A percentile compares a stretch with the other conserved stretches of the same genome.
phyloP scores from a whole-genome alignment of 2,113 vertebrate species.

The Gopherus flavomarginatus region DNA sequence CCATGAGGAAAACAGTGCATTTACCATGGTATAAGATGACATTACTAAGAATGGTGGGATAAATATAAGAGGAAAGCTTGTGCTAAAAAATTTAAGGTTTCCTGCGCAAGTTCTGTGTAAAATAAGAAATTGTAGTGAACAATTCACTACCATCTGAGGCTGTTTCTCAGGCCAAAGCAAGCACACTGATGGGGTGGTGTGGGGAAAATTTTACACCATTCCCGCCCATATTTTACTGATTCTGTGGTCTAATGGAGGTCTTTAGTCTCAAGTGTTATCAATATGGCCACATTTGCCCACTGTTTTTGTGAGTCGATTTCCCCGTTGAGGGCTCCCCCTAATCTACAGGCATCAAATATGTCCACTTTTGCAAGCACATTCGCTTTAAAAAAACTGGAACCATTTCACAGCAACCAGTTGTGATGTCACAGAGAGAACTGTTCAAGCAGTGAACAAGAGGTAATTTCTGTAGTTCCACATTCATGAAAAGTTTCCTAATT shows the following conservation, averaged over 20 bases:
- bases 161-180: not conserved
- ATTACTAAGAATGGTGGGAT: not conserved
- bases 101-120: fast-evolving
- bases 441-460: not conserved
- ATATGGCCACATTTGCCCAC: not conserved
- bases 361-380: fast-evolving
- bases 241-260: not conserved
- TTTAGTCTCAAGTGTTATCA: fast-evolving
- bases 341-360: not conserved
- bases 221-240: fast-evolving
- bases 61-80: not conserved
- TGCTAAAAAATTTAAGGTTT: not conserved
- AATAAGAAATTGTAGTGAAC: fast-evolving
- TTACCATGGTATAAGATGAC: too few species aligned
- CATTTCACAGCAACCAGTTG: not conserved
- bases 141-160: fast-evolving
- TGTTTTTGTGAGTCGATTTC: not conserved
- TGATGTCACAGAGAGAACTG: not conserved
- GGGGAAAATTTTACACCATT: not conserved
- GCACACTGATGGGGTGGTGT: not conserved
- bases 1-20: not conserved
- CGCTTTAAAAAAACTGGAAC: not conserved
- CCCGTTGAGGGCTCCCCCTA: not conserved
- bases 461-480: not conserved
- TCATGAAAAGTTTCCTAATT: not conserved